Conservation (phyloP, 2,888 invertebrate genomes). For the Drosophila mettleri region DNA sequence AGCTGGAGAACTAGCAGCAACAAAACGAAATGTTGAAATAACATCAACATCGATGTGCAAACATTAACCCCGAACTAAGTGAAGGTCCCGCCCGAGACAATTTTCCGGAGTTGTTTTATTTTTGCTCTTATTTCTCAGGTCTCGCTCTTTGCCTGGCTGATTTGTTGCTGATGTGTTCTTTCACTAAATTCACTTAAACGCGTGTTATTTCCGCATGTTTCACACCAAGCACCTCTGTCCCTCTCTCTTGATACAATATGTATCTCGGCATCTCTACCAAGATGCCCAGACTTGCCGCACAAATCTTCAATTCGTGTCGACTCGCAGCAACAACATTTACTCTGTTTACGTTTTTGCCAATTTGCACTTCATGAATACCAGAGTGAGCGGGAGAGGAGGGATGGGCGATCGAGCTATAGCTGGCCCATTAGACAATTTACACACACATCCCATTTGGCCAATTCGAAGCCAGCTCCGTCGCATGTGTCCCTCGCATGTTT, state of each 20-base stretch:
- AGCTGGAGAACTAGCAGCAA: neutral
- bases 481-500: conserved; percentile 45
- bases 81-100: conserved; percentile 49
- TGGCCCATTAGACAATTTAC: conserved; percentile 76
- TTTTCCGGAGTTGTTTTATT: conserved; percentile 27
- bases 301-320: conserved; percentile 40
- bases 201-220: conserved; percentile 76
- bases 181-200: conserved; percentile 78
- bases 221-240: conserved; percentile 52
- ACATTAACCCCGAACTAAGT: conserved; percentile 59
- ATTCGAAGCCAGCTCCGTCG: conserved; percentile 28
- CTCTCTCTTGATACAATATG: conserved; percentile 9
- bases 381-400: conserved; percentile 15
- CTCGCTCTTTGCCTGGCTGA: conserved; percentile 32
- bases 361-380: conserved; percentile 78
- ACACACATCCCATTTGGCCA: conserved; percentile 63
- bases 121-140: conserved; percentile 23
- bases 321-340: conserved; percentile 32
- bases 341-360: conserved; percentile 62
- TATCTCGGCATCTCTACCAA: conserved; percentile 19
- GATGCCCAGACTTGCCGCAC: conserved; percentile 42
- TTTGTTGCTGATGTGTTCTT: conserved; percentile 77
- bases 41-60: conserved; percentile 44
- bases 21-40: conserved; percentile 6
- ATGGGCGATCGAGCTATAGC: conserved; percentile 22